phyloP scores from a whole-genome alignment of 1,140 invertebrate species.

The Catajapyx aquilonaris region DNA sequence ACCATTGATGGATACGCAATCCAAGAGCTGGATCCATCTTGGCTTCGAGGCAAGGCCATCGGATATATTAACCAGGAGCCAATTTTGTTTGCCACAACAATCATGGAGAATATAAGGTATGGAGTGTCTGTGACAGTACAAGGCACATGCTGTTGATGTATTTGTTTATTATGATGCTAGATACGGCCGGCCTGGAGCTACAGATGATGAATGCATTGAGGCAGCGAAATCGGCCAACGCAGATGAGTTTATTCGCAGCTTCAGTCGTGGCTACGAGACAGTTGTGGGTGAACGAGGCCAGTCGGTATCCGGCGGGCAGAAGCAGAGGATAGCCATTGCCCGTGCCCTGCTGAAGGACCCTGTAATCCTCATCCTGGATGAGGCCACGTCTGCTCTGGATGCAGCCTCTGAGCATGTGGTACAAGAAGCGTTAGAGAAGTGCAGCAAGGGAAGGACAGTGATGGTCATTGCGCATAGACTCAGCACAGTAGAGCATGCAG shows the following conservation, averaged over 20 bases:
- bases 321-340: constrained; percentile 77
- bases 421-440: constrained; percentile 57
- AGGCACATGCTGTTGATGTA: constrained; percentile 30
- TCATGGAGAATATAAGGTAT: constrained; percentile 84
- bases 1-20: constrained; percentile 60
- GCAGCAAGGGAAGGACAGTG: constrained; percentile 54
- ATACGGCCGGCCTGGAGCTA: too few species aligned
- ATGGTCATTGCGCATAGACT: constrained; percentile 74
- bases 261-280: constrained; percentile 70
- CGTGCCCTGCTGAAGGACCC: constrained; percentile 73
- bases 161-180: too few species aligned
- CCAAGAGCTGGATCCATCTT: constrained; percentile 50
- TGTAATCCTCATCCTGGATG: constrained; percentile 63
- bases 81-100: constrained; percentile 72
- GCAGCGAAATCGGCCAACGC: constrained; percentile 78
- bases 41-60: constrained; percentile 58
- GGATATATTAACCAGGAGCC: constrained; percentile 89
- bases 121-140: too few species aligned
- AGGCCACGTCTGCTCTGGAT: constrained; percentile 82
- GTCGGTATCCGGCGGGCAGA: constrained; percentile 77
- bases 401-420: constrained; percentile 72
- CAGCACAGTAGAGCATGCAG: constrained; percentile 68
- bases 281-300: constrained; percentile 71
- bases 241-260: constrained; percentile 62
- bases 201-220: too few species aligned